Base-by-base conservation (phyloP, 2,888 invertebrate genomes). In the Leuctra nigra region DNA sequence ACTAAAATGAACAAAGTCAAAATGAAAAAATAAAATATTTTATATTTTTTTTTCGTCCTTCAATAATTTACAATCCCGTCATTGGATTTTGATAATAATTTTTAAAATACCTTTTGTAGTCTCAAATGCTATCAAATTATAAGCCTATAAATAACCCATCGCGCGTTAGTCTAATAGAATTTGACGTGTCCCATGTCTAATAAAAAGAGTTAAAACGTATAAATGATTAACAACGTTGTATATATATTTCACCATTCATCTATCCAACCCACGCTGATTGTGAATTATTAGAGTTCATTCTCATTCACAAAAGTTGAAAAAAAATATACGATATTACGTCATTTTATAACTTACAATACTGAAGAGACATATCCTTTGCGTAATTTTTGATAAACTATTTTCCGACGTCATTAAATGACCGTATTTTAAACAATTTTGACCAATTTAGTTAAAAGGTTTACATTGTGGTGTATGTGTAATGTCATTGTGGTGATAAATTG, bases 361-460 rank as follows among this genome's bases (percentile, higher is more conserved):
- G n/a, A 41, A 11, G 20, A 41, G 18, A 41, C 29, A 11, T 18
- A 18, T 18, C 18, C 20, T 16, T 41, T 41, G 14, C 41, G 18
- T 41, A 41, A 41, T 41, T 41, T 50, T 50, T 50, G 50, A 50
- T 50, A 13, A 50, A 35, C 33, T 35, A 29, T 33, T 16, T 29
- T 50, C 36, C 35, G 29, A 22, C 33, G 18, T 50, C 50, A 50
- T 50, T 50, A 50, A 50, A 50, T 4, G 20, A 22, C 35, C 50
- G 22, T 50, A 50, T 16, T 33, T 48, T 33, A 35, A 20, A 41
- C 41, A 41, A 41, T 41, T 41, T 41, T 41, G 20, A 20, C 41
- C 41, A 41, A 41, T 41, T 41, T 41, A 41, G 18, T 16, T 18
- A n/a, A 16, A 36, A 36, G 16, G 36, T 13, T 13, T 14, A 36